These are phyloP conservation scores for Barypeithes pellucidus DNA, from an alignment of 2,888 invertebrate genomes.

Conservation along the genomic window DNA sequence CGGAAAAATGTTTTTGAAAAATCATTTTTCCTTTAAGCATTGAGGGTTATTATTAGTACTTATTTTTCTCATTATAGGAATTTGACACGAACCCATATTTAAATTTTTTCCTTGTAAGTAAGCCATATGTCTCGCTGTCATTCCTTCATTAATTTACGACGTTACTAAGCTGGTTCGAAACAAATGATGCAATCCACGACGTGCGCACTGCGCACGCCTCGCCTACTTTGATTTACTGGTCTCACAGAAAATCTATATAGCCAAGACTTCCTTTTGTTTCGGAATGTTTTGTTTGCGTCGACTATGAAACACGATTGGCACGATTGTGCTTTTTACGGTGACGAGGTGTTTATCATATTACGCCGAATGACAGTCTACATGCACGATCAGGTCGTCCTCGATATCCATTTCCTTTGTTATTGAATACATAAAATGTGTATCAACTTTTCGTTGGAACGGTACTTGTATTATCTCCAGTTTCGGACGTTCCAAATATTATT, in stretches of 20 bases:
- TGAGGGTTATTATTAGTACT: no score
- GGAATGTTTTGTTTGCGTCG: constrained; percentile 25
- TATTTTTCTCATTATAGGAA: no score
- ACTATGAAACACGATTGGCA: constrained; percentile 30
- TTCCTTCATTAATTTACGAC: constrained; percentile 30
- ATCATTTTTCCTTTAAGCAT: no score
- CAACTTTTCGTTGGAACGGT: no score
- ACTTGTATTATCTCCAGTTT: no score
- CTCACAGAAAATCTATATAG: constrained; percentile 27
- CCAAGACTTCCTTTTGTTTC: constrained; percentile 25
- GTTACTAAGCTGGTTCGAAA: constrained; percentile 27
- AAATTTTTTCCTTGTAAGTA: no score
- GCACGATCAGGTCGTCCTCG: neutral
- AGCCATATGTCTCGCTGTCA: neutral
- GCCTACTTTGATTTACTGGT: constrained; percentile 37
- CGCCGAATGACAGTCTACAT: neutral
- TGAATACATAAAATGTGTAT: neutral
- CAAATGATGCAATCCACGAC: constrained; percentile 42
- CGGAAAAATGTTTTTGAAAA: no score
- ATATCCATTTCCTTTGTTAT: neutral
- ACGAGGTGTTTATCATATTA: constrained; percentile 9
- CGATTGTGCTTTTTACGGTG: constrained; percentile 25
- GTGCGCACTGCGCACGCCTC: constrained; percentile 38
- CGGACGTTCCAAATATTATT: no score
- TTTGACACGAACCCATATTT: no score